Base-by-base conservation (phyloP, 2,113 vertebrate genomes). In the Burhinus oedicnemus region DNA sequence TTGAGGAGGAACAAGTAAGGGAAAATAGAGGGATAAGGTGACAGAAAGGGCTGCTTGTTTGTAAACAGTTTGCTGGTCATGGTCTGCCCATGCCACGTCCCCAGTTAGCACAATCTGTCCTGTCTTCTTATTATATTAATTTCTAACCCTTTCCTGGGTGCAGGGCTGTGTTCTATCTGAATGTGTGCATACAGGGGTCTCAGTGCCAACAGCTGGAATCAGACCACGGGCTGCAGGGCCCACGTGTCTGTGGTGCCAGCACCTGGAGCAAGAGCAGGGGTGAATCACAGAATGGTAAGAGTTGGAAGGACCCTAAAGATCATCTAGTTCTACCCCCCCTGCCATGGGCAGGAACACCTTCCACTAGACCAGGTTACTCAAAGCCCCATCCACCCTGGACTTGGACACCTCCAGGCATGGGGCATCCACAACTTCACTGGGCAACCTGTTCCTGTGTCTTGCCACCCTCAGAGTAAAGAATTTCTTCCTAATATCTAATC, bases 231-330 rank as follows among this genome's bases (percentile, higher is more conserved):
- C 58, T 25, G 51, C 11, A 40, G 19, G 20, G 5, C 18, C 32
- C 1, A 0, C 15, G 27, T 12, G 15, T 40, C 34, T 4, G 1
- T 38, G 32, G 38, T 54, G 22, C 49, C 22, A 34, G 52, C 32
- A 45, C 44, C 34, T 34, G 18, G 45, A 54, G 9, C 3, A 4
- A 47, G 23, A 16, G 22, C 32, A 29, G 27, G 22, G 7, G 3
- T 40, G 60, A 62, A 27, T 38, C 36, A 62, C 12, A 19, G 61
- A 26, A 62, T 18, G 25, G 11, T 27, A 27, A 6, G 16, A 13
- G 26, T 40, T 40, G 38, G 26, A 64, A 40, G 16, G 4, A 40
- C 17, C 36, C 38, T 62, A 40, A 38, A 62, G 36, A 62, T 27
- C 36, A 27, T 38, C 23, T 11, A 64, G 36, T 40, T 40, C 36